Evolutionary conservation across 2,888 invertebrate genomes (phyloP), one percentile per base, ranked within the genome.

Genomic region (Lacanobia oleracea): DNA sequence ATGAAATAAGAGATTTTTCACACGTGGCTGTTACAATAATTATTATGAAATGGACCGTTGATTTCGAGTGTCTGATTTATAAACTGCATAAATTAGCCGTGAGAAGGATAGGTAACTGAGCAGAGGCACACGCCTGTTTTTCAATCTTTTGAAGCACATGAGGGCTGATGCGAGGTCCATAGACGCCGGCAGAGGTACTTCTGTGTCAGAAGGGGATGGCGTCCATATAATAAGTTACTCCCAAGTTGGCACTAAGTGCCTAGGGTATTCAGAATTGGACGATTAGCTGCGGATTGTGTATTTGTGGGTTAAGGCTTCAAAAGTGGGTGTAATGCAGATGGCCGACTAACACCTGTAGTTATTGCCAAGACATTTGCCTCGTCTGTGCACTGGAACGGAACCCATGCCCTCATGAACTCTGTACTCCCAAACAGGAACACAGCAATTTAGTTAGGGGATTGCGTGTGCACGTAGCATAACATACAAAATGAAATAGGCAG

Each of bases 1-100:
- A 72, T 54, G 9, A n/a, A 69, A n/a, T 33, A 14, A 12, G 50
- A 59, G 40, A 16, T 16, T 51, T 57, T 59, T 56, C 60, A 48
- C 33, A 50, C 16, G 14, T n/a, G 2, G 48, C 16, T 18, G 16
- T 43, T 50, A 23, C 23, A 18, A 27, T 45, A 33, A 4, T 33
- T 5, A 45, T 45, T 57, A 57, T 57, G 21, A 68, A 76, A 76
- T 43, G 63, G n/a, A 53, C n/a, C 0, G 27, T 53, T 63, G n/a
- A 16, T 40, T 9, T 71, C 33, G 12, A 23, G 10, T 54, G 51
- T 53, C 43, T 37, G n/a, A 43, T 33, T 33, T 33, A 33, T 33
- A 40, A 12, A 40, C 12, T 40, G 40, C 10, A 33, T 59, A 21
- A 48, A 7, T 48, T 48, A 33, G 18, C 18, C 16, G 54, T 33